phyloP scores from a whole-genome alignment of 1,140 invertebrate genomes.

The Oryctes rhinoceros region DNA sequence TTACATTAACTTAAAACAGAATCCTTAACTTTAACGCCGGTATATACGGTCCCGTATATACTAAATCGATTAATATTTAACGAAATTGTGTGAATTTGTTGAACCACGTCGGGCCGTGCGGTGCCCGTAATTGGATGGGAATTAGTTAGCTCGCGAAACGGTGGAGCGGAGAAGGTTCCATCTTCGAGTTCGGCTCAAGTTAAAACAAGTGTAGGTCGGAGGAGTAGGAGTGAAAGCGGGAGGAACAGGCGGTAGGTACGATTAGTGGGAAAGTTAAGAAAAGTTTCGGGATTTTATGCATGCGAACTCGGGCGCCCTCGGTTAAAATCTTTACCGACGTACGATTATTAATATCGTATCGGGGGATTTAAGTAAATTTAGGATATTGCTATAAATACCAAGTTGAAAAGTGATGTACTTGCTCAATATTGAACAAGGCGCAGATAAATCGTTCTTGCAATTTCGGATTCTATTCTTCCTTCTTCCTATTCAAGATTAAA shows the following conservation, averaged over 20 bases:
- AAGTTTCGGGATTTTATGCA: neutral
- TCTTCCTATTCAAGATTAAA: too few species aligned
- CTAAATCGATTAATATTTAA: slow-evolving; percentile 19
- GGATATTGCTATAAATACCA: too few species aligned
- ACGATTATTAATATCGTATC: neutral
- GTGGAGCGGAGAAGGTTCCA: neutral
- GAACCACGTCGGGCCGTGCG: slow-evolving; percentile 10
- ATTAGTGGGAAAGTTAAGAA: neutral
- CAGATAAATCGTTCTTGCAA: too few species aligned
- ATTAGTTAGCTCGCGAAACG: slow-evolving; percentile 5
- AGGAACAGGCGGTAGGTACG: neutral
- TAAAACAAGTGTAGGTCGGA: neutral
- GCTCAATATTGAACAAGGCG: too few species aligned
- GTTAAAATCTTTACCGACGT: neutral
- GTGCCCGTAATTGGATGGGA: slow-evolving; percentile 13
- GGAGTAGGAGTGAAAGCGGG: too few species aligned
- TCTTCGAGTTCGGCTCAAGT: neutral
- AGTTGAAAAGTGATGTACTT: too few species aligned
- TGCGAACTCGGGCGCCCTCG: neutral
- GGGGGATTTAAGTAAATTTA: too few species aligned
- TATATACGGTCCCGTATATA: neutral
- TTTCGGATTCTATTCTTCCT: too few species aligned
- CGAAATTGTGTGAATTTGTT: slow-evolving; percentile 19
- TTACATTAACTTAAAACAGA: slow-evolving; percentile 15
- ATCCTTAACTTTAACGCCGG: neutral